Evolutionary conservation across 2,888 invertebrate genomes (phyloP).

Genomic region (Eupithecia inturbata): DNA sequence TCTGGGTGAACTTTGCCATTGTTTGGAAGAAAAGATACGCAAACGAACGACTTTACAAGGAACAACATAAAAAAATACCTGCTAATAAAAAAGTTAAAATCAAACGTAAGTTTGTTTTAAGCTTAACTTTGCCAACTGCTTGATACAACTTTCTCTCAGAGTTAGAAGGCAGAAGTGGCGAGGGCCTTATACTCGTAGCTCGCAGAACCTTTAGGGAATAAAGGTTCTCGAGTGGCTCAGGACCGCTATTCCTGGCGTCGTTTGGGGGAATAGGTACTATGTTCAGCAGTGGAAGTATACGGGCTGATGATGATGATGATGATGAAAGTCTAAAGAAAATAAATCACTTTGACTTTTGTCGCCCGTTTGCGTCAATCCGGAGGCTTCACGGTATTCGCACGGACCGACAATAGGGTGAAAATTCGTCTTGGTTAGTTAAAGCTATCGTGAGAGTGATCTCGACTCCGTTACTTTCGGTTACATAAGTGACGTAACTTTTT

Average conservation of each 20-base stretch:
- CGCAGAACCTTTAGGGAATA: too few species aligned
- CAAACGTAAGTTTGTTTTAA: not conserved
- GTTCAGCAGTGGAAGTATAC: too few species aligned
- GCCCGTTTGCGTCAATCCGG: slow-evolving; percentile 26
- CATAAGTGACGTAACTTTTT: slow-evolving; percentile 58
- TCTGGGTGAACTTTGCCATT: slow-evolving; percentile 82
- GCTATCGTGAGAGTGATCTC: slow-evolving; percentile 69
- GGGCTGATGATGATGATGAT: too few species aligned
- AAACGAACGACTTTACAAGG: not conserved
- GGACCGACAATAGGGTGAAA: slow-evolving; percentile 80
- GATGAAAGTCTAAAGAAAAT: not conserved
- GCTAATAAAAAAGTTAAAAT: not conserved
- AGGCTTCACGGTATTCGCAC: slow-evolving; percentile 79
- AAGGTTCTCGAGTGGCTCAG: too few species aligned
- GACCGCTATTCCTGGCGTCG: too few species aligned
- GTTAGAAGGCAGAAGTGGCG: too few species aligned
- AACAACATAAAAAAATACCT: not conserved
- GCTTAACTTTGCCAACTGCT: not conserved
- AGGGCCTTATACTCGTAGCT: too few species aligned
- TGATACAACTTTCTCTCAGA: too few species aligned
- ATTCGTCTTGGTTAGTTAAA: slow-evolving; percentile 76
- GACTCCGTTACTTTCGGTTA: slow-evolving; percentile 66
- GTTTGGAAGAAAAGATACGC: slow-evolving; percentile 54
- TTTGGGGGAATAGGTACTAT: too few species aligned
- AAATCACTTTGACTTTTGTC: not conserved